Base-by-base conservation (phyloP, 1,140 invertebrate genomes). In the Leptinotarsa texana region DNA sequence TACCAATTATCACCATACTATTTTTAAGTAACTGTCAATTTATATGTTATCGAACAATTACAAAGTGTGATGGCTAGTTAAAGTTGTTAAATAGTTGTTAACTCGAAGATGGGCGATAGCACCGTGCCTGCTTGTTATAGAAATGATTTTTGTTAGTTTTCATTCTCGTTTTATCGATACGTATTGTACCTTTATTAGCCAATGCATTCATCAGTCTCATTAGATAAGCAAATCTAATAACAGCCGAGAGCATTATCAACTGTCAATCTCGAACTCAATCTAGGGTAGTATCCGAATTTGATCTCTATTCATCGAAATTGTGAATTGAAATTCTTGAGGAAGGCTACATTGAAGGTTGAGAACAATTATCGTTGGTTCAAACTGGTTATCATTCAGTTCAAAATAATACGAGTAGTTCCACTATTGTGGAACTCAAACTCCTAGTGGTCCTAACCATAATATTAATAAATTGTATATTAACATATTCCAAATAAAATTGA, bases 11-110 rank as follows among this genome's bases (percentile, higher is more conserved):
- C 51, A 18, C 51, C n/a, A 18, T 18, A 63, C 27, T 77, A 82
- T 82, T 79, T 80, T 79, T 80, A 76, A 78, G 79, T 80, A 75
- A 74, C 81, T 82, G 79, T 82, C 81, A 82, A 77, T 82, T 82
- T 80, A 77, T 80, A 71, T 82, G 78, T 80, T 82, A 82, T 82
- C 81, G 81, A 73, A 80, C 80, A 80, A 82, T 82, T 82, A 82
- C 78, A 80, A 80, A 79, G 63, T 81, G 80, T 81, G 79, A 81
- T 81, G 80, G 81, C 80, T 79, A 79, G 79, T 79, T 79, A 79
- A 75, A 82, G 78, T 79, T 82, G 80, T 80, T 82, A 82, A 82
- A 82, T 80, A 82, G 76, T 79, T 82, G 79, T 80, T 82, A 80
- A 79, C 77, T 77, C 67, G 61, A 47, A 81, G 80, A 81, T 81